These are phyloP conservation scores for Chinchilla lanigera DNA, from an alignment of 2,113 vertebrate genomes.

Conservation along the genomic window DNA sequence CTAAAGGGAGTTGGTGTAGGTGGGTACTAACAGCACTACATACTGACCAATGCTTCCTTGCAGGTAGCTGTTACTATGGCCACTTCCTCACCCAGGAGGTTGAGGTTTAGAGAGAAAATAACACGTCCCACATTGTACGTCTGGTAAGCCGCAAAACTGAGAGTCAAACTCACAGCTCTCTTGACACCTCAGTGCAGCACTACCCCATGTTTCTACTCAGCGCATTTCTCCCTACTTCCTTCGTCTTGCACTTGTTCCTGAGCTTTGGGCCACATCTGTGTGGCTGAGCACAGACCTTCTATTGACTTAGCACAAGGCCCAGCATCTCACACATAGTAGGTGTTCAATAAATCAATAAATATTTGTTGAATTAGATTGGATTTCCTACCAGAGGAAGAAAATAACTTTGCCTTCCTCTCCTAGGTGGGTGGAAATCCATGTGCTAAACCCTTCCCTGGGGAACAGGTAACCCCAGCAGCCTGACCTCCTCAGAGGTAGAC, in stretches of 20 bases:
- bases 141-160: neutral
- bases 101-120: neutral
- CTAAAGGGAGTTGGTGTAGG: neutral
- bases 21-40: rapidly evolving
- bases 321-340: constrained; percentile 60
- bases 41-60: neutral
- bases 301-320: neutral
- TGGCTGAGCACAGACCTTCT: neutral
- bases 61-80: neutral
- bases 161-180: neutral
- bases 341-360: constrained; percentile 66
- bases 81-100: neutral
- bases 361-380: constrained; percentile 25
- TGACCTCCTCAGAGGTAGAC: constrained; percentile 33
- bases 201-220: neutral
- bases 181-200: neutral
- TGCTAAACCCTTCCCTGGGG: neutral
- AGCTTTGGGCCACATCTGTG: neutral
- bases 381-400: constrained; percentile 52
- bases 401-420: constrained; percentile 12
- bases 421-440: neutral
- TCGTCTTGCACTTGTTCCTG: neutral
- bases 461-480: neutral
- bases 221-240: neutral
- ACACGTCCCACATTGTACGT: rapidly evolving